Base-by-base conservation (phyloP, 1,140 invertebrate genomes). In the Hermatobates lingyangjiaoensis region DNA sequence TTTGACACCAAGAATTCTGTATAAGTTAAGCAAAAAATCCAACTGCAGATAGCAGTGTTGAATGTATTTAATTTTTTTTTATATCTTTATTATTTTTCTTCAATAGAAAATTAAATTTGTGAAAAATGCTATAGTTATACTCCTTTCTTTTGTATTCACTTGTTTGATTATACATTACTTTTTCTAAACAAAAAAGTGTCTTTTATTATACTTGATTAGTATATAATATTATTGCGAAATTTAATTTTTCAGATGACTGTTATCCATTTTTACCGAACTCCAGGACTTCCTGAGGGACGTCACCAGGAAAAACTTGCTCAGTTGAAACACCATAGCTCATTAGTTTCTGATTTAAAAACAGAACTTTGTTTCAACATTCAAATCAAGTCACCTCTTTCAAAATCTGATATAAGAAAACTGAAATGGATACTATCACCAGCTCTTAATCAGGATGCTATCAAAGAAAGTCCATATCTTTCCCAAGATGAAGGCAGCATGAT, bases 351-450 rank as follows among this genome's bases (percentile, higher is more conserved):
- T 38, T 56, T 87, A 14, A 66, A 75, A 48, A 79, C 81, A 30
- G 86, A 90, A 69, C 64, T 79, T 26, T 89, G 85, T 67, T 88
- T 79, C 65, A 83, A 89, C 63, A 68, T 90, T 50, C 77, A 83
- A 64, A 62, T 74, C 20, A 65, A 64, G 48, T 67, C 73, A 61
- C 66, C 60, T 27, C 58, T 79, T 42, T 69, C 64, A 20, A 60
- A 71, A 30, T 60, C 74, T 51, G 71, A 80, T 61, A 62, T 72
- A 25, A 65, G 71, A 49, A 69, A 77, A 49, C 60, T 87, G 28
- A 68, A 76, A 60, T 88, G 83, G 83, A 68, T 85, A 10, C 66
- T 87, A 1, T 72, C 69, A 54, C 73, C 76, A 40, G 76, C 79
- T 1, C 71, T 83, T n/a, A 61, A 76, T 50, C 68, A 68, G 48